A percentile compares a stretch with the other conserved stretches of the same genome.
These are phyloP conservation scores for Argyrosomus regius DNA, from an alignment of 2,797 vertebrate species.

Conservation along the genomic window DNA sequence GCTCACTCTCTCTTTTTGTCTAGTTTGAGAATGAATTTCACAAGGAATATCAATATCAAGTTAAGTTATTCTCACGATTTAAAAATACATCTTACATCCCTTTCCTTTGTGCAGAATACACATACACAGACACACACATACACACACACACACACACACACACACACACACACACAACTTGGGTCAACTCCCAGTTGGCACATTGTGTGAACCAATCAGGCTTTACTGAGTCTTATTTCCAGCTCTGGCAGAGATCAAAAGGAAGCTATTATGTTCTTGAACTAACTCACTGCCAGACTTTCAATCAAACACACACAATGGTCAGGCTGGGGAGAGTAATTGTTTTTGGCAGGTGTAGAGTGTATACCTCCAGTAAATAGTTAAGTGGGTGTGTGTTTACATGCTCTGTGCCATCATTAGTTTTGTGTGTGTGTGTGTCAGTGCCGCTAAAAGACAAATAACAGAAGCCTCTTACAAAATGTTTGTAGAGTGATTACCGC, in stretches of 20 bases:
- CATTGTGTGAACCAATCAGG: conserved; percentile 41
- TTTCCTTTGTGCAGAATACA: conserved; percentile 16
- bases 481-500: conserved; percentile 5
- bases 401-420: conserved; percentile 28
- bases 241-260: conserved; percentile 66
- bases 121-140: conserved; percentile 4
- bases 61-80: not conserved
- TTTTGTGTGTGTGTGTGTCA: conserved; percentile 13
- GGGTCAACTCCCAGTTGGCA: conserved; percentile 53
- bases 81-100: not conserved
- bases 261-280: conserved; percentile 58
- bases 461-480: conserved; percentile 22
- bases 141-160: conserved; percentile 12
- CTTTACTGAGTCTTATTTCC: conserved; percentile 62
- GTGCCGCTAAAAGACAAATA: conserved; percentile 24
- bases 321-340: conserved; percentile 30
- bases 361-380: conserved; percentile 35
- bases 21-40: not conserved
- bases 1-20: too few species aligned
- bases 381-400: conserved; percentile 34
- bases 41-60: not conserved
- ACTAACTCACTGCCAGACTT: conserved; percentile 41
- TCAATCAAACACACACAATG: conserved; percentile 25
- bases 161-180: conserved; percentile 28
- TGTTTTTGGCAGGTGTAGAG: conserved; percentile 52